Conservation (phyloP, 1,140 invertebrate genomes). For the Megathymus violae region DNA sequence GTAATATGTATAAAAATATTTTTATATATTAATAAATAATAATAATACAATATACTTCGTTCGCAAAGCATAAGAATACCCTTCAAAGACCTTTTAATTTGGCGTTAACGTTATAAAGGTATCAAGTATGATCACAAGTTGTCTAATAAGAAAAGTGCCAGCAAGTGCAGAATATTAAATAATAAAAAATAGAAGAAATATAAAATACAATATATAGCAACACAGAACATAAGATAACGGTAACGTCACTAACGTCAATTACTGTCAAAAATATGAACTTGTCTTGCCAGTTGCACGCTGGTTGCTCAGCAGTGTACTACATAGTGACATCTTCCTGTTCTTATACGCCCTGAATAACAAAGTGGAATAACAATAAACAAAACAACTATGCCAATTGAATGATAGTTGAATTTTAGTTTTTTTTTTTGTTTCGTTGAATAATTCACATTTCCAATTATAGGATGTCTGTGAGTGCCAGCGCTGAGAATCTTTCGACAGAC, state of each 20-base stretch:
- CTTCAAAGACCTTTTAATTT: too few species aligned
- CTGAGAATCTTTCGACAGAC: constrained; percentile 86
- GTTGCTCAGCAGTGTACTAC: not conserved
- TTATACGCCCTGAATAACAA: constrained; percentile 44
- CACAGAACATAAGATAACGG: constrained; percentile 36
- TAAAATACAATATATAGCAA: not conserved
- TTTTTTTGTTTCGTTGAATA: constrained; percentile 45
- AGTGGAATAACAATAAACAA: constrained; percentile 44
- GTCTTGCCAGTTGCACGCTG: constrained; percentile 7
- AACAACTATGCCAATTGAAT: constrained; percentile 61
- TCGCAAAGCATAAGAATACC: too few species aligned
- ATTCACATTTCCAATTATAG: constrained; percentile 48
- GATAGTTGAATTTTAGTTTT: constrained; percentile 47
- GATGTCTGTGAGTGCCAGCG: constrained; percentile 88
- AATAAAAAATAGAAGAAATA: too few species aligned
- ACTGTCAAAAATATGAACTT: not conserved
- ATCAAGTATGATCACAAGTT: too few species aligned
- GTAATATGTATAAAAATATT: too few species aligned
- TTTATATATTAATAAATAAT: too few species aligned
- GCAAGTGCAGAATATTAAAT: too few species aligned
- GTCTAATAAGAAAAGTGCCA: too few species aligned
- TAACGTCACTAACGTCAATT: constrained; percentile 17
- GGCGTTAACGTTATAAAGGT: too few species aligned
- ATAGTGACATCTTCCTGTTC: constrained; percentile 13
- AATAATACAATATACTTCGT: too few species aligned